Base-by-base conservation (phyloP, 2,888 invertebrate genomes). In the Hypena proboscidalis region DNA sequence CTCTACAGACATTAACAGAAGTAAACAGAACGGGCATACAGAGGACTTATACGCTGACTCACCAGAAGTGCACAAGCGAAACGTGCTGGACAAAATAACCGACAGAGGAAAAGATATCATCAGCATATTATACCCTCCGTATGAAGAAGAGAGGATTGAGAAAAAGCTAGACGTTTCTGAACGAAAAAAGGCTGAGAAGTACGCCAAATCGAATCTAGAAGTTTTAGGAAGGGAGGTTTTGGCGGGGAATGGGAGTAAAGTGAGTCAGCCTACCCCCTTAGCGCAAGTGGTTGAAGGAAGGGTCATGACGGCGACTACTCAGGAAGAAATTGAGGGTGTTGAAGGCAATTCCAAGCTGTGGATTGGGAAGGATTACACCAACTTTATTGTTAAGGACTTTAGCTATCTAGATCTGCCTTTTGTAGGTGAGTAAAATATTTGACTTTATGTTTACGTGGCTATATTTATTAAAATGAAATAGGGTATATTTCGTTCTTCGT, bases 341-440 rank as follows among this genome's bases (percentile, higher is more conserved):
- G 93, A 94, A 65, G 95, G 96, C 0, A 94, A 95, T 36, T 94
- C 96, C 0, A 98, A 98, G 74, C 89, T 97, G 36, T 99, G 98
- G 98, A 94, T 97, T 31, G 98, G 98, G 44, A 99, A 99, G 83
- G 98, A 99, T 78, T 99, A 99, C 72, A 95, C 95, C 0, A 99
- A 99, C 87, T 98, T 98, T 78, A 98, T 99, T 54, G 95, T 97
- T 48, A 98, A 98, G 80, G 99, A 99, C 85, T 98, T 98, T 80
- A 95, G 94, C 49, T 95, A 97, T 83, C 92, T 98, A 49, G 96
- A 98, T 74, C 93, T 95, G 60, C 98, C 98, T 0, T 97, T 95
- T 90, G 88, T 90, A 39, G 90, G 90, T 90, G 34, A 84, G 85
- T 80, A n/a, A n/a, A n/a, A n/a, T n/a, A 3, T n/a, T 29, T 15